These are phyloP conservation scores for Drosophila oshimai DNA, from an alignment of 1,140 invertebrate genomes.

Conservation along the genomic window DNA sequence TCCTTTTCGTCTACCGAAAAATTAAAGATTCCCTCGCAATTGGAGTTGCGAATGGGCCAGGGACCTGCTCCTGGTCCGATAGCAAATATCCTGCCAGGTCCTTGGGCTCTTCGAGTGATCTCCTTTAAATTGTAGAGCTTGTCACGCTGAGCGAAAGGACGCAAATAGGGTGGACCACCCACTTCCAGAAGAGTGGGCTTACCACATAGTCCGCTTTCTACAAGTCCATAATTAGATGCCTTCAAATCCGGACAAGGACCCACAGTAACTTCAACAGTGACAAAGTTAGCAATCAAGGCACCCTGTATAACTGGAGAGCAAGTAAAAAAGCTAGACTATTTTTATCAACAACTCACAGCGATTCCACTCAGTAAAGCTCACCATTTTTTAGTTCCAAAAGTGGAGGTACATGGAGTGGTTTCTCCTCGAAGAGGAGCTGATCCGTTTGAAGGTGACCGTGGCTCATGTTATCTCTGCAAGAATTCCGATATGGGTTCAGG, in stretches of 20 bases:
- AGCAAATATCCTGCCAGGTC: constrained; percentile 82
- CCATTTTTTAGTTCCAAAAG: constrained; percentile 83
- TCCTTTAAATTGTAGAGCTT: constrained; percentile 91
- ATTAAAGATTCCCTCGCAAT: constrained; percentile 85
- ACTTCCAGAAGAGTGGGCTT: constrained; percentile 90
- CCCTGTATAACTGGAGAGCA: constrained; percentile 86
- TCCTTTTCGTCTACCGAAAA: constrained; percentile 84
- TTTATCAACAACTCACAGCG: constrained; percentile 8
- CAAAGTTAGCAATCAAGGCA: constrained; percentile 89
- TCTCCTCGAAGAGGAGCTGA: constrained; percentile 81
- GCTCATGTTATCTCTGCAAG: constrained; percentile 37
- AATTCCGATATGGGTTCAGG: neutral
- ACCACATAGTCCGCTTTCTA: constrained; percentile 89
- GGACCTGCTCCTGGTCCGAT: constrained; percentile 96
- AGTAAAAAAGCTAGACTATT: neutral
- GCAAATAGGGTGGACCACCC: constrained; percentile 91
- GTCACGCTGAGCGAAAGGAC: constrained; percentile 89
- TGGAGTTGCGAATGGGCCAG: constrained; percentile 72
- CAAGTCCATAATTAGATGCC: constrained; percentile 89
- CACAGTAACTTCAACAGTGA: constrained; percentile 87
- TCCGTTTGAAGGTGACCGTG: constrained; percentile 57
- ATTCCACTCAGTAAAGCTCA: constrained; percentile 54
- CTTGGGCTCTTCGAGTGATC: constrained; percentile 82
- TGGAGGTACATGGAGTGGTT: constrained; percentile 82
- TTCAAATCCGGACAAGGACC: constrained; percentile 93